phyloP scores from a whole-genome alignment of 1,140 invertebrate species.

The Papilio polytes region DNA sequence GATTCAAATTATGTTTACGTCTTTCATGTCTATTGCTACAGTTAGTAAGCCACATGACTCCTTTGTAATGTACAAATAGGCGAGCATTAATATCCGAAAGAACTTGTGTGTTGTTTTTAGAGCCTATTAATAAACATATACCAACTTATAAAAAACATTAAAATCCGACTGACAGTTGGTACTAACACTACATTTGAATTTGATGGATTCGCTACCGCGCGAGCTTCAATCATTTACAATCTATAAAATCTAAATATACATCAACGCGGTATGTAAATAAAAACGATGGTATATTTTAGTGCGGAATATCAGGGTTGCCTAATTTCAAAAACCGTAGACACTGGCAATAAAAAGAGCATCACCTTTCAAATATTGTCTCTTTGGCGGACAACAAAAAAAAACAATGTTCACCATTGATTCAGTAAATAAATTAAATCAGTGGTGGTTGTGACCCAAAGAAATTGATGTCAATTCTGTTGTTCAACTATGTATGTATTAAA shows the following conservation, averaged over 20 bases:
- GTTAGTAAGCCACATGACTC: not conserved
- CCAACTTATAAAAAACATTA: not conserved
- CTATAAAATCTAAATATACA: constrained; percentile 13
- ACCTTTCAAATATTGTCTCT: not conserved
- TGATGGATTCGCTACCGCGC: not conserved
- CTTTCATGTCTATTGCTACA: not conserved
- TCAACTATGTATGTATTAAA: not conserved
- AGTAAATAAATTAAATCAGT: not conserved
- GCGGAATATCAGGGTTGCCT: not conserved
- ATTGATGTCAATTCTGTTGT: not conserved
- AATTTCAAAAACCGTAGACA: not conserved
- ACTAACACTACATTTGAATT: not conserved
- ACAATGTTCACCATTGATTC: not conserved
- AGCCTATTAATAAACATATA: not conserved
- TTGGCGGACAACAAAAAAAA: not conserved
- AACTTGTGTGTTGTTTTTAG: not conserved
- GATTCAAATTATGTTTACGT: not conserved
- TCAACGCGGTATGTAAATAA: constrained; percentile 25
- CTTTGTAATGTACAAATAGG: not conserved
- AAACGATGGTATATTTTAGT: not conserved
- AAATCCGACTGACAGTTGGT: not conserved
- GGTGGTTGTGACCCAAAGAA: no score
- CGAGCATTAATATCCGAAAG: not conserved
- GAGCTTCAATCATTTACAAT: constrained; percentile 6
- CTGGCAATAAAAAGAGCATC: not conserved